Conservation (phyloP, 2,113 vertebrate genomes). For the Ochotona princeps region DNA sequence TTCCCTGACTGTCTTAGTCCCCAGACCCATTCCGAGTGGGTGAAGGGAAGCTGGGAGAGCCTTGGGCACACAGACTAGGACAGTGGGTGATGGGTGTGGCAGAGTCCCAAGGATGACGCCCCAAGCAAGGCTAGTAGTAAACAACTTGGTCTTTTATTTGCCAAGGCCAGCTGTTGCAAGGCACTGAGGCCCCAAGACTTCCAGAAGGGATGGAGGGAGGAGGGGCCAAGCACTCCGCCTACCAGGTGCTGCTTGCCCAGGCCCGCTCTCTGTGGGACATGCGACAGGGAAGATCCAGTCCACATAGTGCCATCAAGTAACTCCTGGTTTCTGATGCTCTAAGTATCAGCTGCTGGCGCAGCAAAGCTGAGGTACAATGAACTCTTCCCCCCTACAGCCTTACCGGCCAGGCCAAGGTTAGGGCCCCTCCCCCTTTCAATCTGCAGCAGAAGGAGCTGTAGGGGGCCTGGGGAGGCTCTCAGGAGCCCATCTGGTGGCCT, state of each 20-base stretch:
- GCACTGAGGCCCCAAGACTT: slow-evolving; percentile 53
- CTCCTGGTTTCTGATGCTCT: neutral
- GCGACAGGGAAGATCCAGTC: neutral
- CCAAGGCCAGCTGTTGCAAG: slow-evolving; percentile 69
- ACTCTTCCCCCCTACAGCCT: neutral
- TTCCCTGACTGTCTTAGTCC: too few relatives aligned
- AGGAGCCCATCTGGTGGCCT: slow-evolving; percentile 80
- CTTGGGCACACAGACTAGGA: neutral
- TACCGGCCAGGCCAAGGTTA: neutral
- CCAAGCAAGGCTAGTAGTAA: slow-evolving; percentile 50
- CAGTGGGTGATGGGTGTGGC: neutral
- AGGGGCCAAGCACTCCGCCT: neutral
- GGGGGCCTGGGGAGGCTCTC: slow-evolving; percentile 63
- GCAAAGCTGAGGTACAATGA: slow-evolving; percentile 61
- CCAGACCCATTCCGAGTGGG: neutral
- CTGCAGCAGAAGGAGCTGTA: slow-evolving; percentile 32
- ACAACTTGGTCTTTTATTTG: slow-evolving; percentile 75
- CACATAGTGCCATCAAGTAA: neutral
- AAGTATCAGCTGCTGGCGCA: neutral
- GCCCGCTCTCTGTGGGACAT: neutral
- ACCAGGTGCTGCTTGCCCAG: slow-evolving; percentile 45
- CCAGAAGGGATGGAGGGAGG: slow-evolving; percentile 27
- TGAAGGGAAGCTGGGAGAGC: slow-evolving; percentile 38
- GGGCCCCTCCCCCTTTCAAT: neutral
- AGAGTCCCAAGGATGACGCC: slow-evolving; percentile 57